These are phyloP conservation scores for Pterobdella sp. DNA, from an alignment of 2,888 invertebrate species.

Conservation along the genomic window DNA sequence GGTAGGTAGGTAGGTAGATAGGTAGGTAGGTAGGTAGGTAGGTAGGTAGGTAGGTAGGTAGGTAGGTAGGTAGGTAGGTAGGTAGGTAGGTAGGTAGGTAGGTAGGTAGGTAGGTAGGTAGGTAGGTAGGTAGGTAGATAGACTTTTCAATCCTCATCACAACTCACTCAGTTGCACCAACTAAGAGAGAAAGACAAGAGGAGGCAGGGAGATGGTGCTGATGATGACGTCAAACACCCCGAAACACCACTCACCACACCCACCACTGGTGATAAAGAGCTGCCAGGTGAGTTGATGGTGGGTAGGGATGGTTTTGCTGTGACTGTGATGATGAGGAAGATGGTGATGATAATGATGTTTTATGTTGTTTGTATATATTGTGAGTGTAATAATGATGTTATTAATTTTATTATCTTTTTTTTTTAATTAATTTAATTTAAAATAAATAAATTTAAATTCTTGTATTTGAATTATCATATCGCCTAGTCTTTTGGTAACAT, in stretches of 20 bases:
- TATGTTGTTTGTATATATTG: neutral
- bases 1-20: no score
- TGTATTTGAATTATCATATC: no score
- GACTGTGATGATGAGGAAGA: neutral
- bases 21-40: no score
- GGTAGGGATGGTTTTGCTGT: neutral
- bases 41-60: no score
- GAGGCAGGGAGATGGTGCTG: constrained; percentile 18
- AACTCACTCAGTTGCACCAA: constrained; percentile 28
- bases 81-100: no score
- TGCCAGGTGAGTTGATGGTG: neutral
- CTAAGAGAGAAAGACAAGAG: constrained; percentile 25
- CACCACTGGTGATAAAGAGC: neutral
- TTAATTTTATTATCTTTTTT: no score
- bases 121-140: no score
- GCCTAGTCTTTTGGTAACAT: no score
- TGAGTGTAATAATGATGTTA: neutral
- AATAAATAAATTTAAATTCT: no score
- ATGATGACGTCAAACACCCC: constrained; percentile 3
- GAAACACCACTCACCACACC: neutral
- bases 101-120: no score
- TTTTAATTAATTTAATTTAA: no score
- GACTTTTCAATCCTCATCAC: neutral
- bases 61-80: no score
- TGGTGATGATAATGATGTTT: constrained; percentile 9